Base-by-base conservation (phyloP, 2,797 vertebrate genomes). In the Sternarchorhynchus goeldii region DNA sequence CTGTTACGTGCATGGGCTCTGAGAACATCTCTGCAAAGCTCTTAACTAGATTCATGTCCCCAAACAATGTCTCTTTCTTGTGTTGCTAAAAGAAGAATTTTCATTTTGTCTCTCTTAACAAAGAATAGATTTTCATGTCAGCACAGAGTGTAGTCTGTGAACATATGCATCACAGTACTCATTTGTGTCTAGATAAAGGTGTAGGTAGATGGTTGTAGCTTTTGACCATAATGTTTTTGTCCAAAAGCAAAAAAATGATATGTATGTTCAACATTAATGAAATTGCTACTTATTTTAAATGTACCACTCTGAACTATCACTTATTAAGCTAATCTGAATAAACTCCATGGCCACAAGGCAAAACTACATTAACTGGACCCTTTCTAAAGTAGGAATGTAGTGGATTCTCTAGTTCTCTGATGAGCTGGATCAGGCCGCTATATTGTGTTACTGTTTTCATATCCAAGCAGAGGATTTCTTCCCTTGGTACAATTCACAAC, bases 361-460 rank as follows among this genome's bases (percentile, higher is more conserved):
- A 10, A 50, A 53, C 74, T n/a, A 25, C 63, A 73, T 34, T 36
- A 74, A 20, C 34, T 56, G 53, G n/a, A 64, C 63, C 36, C 34
- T 72, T 84, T 81, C 81, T 78, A 79, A 58, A 65, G 0, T 50
- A 85, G 87, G 86, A 90, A 89, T 90, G 87, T 80, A 76, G 73
- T 73, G 29, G 75, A 82, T 87, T 82, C 73, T 74, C 84, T 78
- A 62, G 88, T 86, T 89, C 79, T 90, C 83, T 85, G 64, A 31
- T 84, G 87, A 89, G 87, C 83, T 66, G 85, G 90, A 92, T 92
- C 84, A 90, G 86, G 81, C 81, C 85, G 80, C 79, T 88, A 90
- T 92, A 91, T 92, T 92, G 88, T 88, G 88, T 92, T 90, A 87
- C 90, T 93, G 93, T 92, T 93, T 92, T 92, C 87, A 85, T 93